Evolutionary conservation across 2,113 vertebrate species (phyloP).

Genomic region (Athene cunicularia): DNA sequence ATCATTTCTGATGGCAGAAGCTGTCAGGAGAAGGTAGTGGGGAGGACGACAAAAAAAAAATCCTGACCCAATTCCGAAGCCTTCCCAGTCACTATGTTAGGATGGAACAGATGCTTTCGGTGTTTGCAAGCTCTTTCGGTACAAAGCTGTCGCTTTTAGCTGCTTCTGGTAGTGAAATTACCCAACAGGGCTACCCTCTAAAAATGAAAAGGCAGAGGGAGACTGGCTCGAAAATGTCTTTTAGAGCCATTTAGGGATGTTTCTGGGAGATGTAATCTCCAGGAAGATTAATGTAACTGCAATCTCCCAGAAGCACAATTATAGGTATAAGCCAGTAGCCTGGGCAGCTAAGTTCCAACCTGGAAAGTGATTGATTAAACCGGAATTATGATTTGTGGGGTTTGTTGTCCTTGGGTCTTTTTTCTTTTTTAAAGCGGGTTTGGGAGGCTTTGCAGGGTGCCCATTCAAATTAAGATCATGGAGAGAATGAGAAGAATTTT

Average conservation of each 20-base stretch:
- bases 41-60: background rate
- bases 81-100: conserved; percentile 43
- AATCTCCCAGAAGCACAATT: conserved; percentile 30
- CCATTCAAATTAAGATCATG: background rate
- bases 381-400: background rate
- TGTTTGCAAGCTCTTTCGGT: conserved; percentile 42
- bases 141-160: conserved; percentile 44
- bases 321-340: background rate
- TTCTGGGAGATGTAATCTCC: conserved; percentile 34
- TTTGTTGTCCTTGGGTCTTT: background rate
- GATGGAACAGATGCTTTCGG: conserved; percentile 54
- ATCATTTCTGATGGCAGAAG: conserved; percentile 53
- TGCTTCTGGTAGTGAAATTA: conserved; percentile 46
- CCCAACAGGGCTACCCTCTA: background rate
- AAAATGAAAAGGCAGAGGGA: conserved; percentile 30
- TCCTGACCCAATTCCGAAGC: conserved; percentile 63
- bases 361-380: background rate
- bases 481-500: background rate
- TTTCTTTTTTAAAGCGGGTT: accelerated
- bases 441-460: background rate
- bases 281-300: conserved; percentile 52
- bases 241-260: conserved; percentile 26
- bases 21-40: conserved; percentile 51
- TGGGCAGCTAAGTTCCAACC: background rate
- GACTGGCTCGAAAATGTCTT: background rate